A percentile compares a stretch with the other conserved stretches of the same genome.
Evolutionary conservation across 2,113 vertebrate genomes (phyloP).

Genomic region (Furnarius figulus): DNA sequence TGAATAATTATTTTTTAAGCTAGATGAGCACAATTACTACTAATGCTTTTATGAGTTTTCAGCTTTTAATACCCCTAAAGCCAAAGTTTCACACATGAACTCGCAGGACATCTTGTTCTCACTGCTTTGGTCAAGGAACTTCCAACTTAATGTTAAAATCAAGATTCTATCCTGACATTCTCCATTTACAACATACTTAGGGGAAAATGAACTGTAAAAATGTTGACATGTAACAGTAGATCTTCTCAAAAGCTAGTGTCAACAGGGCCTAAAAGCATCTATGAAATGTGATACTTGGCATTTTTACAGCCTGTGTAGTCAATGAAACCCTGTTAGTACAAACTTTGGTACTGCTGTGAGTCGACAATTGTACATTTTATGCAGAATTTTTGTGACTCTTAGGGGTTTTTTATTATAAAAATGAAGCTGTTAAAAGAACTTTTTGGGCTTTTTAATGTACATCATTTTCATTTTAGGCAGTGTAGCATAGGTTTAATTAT

Average conservation of each 20-base stretch:
- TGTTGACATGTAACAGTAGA: neutral
- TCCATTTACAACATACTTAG: neutral
- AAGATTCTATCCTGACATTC: neutral
- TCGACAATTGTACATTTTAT: neutral
- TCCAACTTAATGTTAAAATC: neutral
- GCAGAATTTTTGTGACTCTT: neutral
- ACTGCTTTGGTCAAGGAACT: neutral
- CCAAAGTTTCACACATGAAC: neutral
- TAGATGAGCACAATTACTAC: neutral
- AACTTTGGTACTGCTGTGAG: neutral
- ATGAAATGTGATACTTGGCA: neutral
- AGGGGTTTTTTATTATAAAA: neutral
- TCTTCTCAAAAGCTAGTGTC: neutral
- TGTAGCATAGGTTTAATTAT: constrained; percentile 25
- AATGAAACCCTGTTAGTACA: rapidly evolving
- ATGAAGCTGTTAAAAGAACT: neutral
- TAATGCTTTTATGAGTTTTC: neutral
- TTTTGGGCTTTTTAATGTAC: neutral
- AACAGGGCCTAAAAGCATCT: neutral
- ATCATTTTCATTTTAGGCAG: constrained; percentile 28
- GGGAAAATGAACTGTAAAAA: neutral
- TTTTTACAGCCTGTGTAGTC: neutral
- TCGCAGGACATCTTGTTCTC: neutral
- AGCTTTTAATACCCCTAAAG: neutral
- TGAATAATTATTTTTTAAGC: neutral